Evolutionary conservation across 2,797 vertebrate genomes (phyloP).

Genomic region (Eremophila alpestris): DNA sequence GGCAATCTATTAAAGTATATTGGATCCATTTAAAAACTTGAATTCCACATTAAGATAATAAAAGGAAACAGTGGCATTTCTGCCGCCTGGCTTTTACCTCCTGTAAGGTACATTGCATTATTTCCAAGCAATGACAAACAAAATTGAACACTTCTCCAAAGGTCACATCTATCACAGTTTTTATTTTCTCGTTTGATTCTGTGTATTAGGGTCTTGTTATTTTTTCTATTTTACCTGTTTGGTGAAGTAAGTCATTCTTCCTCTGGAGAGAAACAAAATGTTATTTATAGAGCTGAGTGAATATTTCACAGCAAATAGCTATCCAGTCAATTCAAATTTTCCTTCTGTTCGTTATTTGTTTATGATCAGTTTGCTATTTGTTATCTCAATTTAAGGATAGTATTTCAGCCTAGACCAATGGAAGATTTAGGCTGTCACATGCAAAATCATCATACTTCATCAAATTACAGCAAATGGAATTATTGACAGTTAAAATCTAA

Average conservation of each 20-base stretch:
- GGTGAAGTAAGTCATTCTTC: slow-evolving; percentile 22
- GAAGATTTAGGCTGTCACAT: not conserved
- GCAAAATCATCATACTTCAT: not conserved
- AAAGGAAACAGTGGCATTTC: not conserved
- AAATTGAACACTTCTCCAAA: slow-evolving; percentile 66
- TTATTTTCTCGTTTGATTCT: slow-evolving; percentile 68
- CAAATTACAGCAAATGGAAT: slow-evolving; percentile 5
- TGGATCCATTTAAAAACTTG: not conserved
- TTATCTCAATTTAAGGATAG: slow-evolving; percentile 13
- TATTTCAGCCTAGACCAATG: not conserved
- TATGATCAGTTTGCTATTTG: slow-evolving; percentile 41
- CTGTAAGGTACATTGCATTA: not conserved
- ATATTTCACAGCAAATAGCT: slow-evolving; percentile 38
- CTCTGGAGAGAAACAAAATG: slow-evolving; percentile 2
- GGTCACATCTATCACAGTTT: slow-evolving; percentile 67
- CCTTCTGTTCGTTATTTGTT: slow-evolving; percentile 28
- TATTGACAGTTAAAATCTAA: not conserved
- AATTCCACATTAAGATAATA: not conserved
- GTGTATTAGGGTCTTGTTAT: slow-evolving; percentile 32
- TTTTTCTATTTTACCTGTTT: slow-evolving; percentile 36
- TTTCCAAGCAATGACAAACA: slow-evolving; percentile 64
- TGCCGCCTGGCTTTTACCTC: slow-evolving; percentile 14
- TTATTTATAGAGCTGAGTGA: slow-evolving; percentile 38
- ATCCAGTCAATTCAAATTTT: slow-evolving; percentile 26
- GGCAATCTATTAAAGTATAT: slow-evolving; percentile 20